Percentiles rank a stretch among this genome's conserved stretches.
phyloP scores from a whole-genome alignment of 2,797 vertebrate species.

The Peromyscus attwateri region DNA sequence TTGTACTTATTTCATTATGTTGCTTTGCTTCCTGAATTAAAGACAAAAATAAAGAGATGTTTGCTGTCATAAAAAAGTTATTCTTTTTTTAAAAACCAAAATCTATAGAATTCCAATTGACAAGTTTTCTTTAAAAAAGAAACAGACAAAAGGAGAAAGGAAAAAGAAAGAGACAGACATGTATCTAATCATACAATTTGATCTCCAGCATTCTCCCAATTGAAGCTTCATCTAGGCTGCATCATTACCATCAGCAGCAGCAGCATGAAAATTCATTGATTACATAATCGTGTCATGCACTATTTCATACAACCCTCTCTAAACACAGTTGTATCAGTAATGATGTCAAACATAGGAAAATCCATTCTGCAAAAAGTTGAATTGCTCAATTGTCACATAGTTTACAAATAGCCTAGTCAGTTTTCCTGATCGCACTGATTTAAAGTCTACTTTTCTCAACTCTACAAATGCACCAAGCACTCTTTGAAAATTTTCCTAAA shows the following conservation, averaged over 20 bases:
- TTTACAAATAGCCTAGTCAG: constrained; percentile 11
- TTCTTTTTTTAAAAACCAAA: neutral
- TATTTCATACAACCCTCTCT: neutral
- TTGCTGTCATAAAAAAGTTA: constrained; percentile 23
- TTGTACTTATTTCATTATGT: neutral
- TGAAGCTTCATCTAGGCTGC: neutral
- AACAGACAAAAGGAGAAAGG: neutral
- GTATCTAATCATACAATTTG: neutral
- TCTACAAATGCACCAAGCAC: no score
- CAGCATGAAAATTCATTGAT: neutral
- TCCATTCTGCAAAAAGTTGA: neutral
- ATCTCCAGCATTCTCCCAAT: constrained; percentile 5
- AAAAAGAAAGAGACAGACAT: neutral
- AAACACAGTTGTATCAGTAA: neutral
- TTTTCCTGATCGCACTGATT: neutral
- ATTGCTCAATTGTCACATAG: constrained; percentile 1
- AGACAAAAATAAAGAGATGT: neutral
- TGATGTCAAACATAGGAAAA: neutral
- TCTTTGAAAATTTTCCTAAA: neutral
- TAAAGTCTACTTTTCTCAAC: neutral
- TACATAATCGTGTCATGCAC: neutral
- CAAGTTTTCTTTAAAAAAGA: neutral
- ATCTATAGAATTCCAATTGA: neutral
- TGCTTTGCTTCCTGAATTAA: neutral
- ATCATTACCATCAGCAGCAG: neutral